phyloP scores from a whole-genome alignment of 2,113 vertebrate genomes.

The Tetraodon nigroviridis region DNA sequence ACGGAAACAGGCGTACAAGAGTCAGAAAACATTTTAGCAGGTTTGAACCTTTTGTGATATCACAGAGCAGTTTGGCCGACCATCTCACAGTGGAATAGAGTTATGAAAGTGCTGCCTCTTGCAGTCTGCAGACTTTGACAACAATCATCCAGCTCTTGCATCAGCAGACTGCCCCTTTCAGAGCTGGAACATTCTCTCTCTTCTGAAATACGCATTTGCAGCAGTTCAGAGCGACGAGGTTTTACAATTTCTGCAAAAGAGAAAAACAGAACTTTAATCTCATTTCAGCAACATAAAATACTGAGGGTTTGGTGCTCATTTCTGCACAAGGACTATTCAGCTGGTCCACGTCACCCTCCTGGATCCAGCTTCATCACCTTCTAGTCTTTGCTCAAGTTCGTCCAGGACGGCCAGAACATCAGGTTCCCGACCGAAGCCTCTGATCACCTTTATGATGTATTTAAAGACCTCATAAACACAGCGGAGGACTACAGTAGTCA shows the following conservation, averaged over 20 bases:
- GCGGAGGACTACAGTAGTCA: constrained; percentile 8
- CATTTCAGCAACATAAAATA: not conserved
- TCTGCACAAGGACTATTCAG: too few relatives aligned
- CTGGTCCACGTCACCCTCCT: too few relatives aligned
- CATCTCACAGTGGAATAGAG: not conserved
- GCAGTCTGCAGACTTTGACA: constrained; percentile 27
- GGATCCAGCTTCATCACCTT: constrained; percentile 8
- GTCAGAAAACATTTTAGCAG: not conserved
- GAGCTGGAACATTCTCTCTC: constrained; percentile 3
- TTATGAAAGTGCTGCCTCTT: not conserved
- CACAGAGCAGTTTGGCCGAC: not conserved
- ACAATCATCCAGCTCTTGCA: constrained; percentile 4
- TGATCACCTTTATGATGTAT: constrained; percentile 18
- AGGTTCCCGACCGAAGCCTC: constrained; percentile 7
- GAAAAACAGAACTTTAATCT: not conserved
- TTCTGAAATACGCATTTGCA: constrained; percentile 10
- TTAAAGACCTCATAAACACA: constrained; percentile 5
- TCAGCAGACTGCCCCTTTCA: constrained; percentile 18
- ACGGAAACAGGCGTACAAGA: not conserved
- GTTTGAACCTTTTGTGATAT: not conserved
- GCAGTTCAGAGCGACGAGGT: not conserved
- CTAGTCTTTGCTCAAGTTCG: constrained; percentile 26
- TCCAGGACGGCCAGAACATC: constrained; percentile 13
- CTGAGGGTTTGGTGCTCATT: not conserved
- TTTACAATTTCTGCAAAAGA: constrained; percentile 26